These are phyloP conservation scores for Brachionus manjavacas DNA, from an alignment of 1,140 invertebrate genomes.

Conservation along the genomic window DNA sequence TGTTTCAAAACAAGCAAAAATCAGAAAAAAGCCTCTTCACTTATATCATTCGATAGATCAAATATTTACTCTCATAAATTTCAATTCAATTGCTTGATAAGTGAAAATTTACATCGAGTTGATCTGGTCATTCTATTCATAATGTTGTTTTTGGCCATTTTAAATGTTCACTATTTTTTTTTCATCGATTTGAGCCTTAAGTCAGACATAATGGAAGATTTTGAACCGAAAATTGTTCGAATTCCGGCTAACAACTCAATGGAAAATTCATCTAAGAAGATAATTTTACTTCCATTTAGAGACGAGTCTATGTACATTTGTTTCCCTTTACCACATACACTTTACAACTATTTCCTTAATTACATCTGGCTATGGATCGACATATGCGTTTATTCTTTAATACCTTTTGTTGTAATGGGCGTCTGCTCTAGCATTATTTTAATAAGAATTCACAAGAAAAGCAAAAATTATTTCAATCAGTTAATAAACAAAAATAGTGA, in stretches of 20 bases:
- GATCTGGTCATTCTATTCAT: neutral
- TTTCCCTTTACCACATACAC: neutral
- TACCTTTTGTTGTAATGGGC: slow-evolving; percentile 29
- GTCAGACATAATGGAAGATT: neutral
- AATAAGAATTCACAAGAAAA: slow-evolving; percentile 14
- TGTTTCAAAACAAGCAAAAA: neutral
- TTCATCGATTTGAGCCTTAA: neutral
- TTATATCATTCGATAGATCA: neutral
- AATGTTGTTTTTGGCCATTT: neutral
- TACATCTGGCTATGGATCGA: slow-evolving; percentile 37
- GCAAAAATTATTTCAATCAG: slow-evolving; percentile 11
- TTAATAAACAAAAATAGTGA: slow-evolving; percentile 15
- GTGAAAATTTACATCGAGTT: neutral
- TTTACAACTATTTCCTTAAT: slow-evolving; percentile 6
- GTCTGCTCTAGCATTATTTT: slow-evolving; percentile 23
- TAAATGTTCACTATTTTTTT: slow-evolving; percentile 37
- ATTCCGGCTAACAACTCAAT: neutral
- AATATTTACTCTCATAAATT: neutral
- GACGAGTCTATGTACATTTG: neutral
- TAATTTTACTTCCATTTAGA: neutral
- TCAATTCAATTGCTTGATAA: neutral
- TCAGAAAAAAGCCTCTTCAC: neutral
- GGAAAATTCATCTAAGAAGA: neutral
- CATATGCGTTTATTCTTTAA: slow-evolving; percentile 18
- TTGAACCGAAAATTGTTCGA: neutral